Base-by-base conservation (phyloP, 92 coral and sea anemone genomes). In the Virgularia gustaviana region DNA sequence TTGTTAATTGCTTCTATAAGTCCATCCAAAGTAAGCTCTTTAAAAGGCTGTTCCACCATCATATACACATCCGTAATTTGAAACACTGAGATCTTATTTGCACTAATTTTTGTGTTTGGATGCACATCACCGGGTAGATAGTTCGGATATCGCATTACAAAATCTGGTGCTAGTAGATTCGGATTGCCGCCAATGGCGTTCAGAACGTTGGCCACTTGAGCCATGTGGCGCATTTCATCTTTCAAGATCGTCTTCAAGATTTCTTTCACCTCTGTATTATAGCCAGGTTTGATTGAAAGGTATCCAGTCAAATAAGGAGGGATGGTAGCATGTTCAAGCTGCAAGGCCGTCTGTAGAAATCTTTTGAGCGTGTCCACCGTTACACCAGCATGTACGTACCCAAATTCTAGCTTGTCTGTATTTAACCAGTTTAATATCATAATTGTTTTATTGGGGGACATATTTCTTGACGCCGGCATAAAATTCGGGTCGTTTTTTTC, bases 141-240 rank as follows among this genome's bases (percentile, higher is more conserved):
- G 8, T 85, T 70, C 19, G 96, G 96, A 51, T 85, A 89, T 19
- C 20, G 39, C 0, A 79, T 81, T 23, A 79, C 61, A 38, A 89
- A 76, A 28, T 77, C 78, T 39, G 65, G 71, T 20, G 65, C 62
- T 30, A 63, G 54, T 4, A 86, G 38, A 7, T 70, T 57, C 2
- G 96, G 96, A 12, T 73, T 64, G 0, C 90, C 90, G 0, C 90
- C 96, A 39, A 89, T 70, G 11, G 90, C 96, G 36, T 89, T 89
- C 0, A 89, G 72, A 70, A 89, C 66, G 63, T 89, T 89, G 9
- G 90, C 87, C 25, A 86, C 90, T 13, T 85, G 82, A 1, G 79
- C 78, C 85, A 86, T 82, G 30, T 89, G 90, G 43, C 76, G 71
- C 90, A 89, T 89, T 53, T 89, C 88, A 33, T 89, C 86, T 0